Percentiles rank a stretch among this genome's conserved stretches.
phyloP scores from a whole-genome alignment of 37 sponge, comb jelly and placozoan species.

The Mnemiopsis leidyi region DNA sequence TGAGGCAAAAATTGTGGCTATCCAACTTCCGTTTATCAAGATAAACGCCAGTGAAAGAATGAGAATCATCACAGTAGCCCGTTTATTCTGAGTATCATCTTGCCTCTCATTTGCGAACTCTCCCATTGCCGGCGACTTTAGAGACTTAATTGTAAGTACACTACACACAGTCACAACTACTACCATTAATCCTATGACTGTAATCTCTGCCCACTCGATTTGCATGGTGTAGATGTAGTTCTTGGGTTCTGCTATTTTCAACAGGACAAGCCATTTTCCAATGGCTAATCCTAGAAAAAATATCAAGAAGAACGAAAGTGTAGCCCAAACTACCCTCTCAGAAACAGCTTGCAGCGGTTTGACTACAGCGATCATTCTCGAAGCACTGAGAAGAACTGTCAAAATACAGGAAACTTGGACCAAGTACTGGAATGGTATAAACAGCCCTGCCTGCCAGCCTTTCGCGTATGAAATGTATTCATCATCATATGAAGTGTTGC shows the following conservation, averaged over 20 bases:
- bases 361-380: not conserved
- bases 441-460: too few species aligned
- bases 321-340: not conserved
- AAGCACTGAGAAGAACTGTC: not conserved
- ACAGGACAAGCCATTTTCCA: not conserved
- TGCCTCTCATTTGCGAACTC: not conserved
- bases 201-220: not conserved
- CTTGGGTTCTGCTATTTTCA: not conserved
- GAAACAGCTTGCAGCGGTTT: not conserved
- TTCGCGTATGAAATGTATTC: too few species aligned
- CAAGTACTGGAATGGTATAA: not conserved
- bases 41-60: not conserved
- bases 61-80: not conserved
- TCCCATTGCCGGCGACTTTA: not conserved
- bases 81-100: not conserved
- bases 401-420: not conserved
- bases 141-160: not conserved
- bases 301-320: not conserved
- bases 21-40: not conserved
- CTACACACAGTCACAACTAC: not conserved
- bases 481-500: too few species aligned
- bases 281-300: not conserved
- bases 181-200: not conserved
- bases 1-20: not conserved
- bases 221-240: not conserved